phyloP scores from a whole-genome alignment of 2,113 vertebrate genomes.

The Clarias magur region DNA sequence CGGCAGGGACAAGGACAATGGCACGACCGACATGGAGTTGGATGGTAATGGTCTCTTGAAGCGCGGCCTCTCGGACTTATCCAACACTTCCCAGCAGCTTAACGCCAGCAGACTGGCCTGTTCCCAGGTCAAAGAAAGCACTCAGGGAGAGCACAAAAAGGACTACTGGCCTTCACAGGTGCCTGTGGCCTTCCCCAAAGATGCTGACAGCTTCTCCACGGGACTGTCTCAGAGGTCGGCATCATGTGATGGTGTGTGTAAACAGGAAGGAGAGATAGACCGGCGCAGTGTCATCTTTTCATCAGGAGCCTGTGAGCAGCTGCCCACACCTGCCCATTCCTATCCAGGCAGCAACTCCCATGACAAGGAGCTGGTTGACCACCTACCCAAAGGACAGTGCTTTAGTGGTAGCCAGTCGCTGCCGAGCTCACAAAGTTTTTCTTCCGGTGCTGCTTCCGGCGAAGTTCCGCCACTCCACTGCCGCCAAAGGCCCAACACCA shows the following conservation, averaged over 20 bases:
- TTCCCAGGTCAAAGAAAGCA: slow-evolving; percentile 90
- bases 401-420: slow-evolving; percentile 88
- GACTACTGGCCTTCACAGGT: slow-evolving; percentile 87
- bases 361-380: slow-evolving; percentile 92
- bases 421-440: slow-evolving; percentile 87
- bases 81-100: slow-evolving; percentile 87
- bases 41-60: slow-evolving; percentile 85
- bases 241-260: slow-evolving; percentile 88
- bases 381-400: slow-evolving; percentile 92
- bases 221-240: slow-evolving; percentile 85
- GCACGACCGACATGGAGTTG: slow-evolving; percentile 83
- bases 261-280: slow-evolving; percentile 92
- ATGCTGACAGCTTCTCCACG: slow-evolving; percentile 81
- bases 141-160: slow-evolving; percentile 98
- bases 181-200: slow-evolving; percentile 85
- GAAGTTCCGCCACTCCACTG: slow-evolving; percentile 76
- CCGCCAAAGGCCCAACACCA: slow-evolving; percentile 92
- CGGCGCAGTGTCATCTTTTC: slow-evolving; percentile 98
- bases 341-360: slow-evolving; percentile 88
- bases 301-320: slow-evolving; percentile 88
- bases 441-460: slow-evolving; percentile 74
- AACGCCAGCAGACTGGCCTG: slow-evolving; percentile 86
- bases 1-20: slow-evolving; percentile 78
- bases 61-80: slow-evolving; percentile 82
- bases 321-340: slow-evolving; percentile 87